Conservation (phyloP, 2,888 invertebrate genomes). For the Adelognathus sp. region DNA sequence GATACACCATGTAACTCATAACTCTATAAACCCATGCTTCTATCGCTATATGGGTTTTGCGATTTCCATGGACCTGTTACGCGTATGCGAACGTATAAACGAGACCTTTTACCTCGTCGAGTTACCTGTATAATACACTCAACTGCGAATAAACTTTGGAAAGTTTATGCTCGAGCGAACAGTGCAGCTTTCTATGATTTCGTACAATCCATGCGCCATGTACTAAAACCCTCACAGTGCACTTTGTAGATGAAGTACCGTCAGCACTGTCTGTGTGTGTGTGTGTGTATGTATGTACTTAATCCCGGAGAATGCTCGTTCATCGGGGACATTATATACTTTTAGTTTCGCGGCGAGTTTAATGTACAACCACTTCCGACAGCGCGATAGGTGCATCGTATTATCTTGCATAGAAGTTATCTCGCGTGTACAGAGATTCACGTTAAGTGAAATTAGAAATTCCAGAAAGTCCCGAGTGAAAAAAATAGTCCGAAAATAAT, state of each 20-base stretch:
- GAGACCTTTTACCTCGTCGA: neutral
- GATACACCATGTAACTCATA: neutral
- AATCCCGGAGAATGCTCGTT: constrained; percentile 38
- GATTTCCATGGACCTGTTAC: neutral
- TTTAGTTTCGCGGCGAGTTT: constrained; percentile 39
- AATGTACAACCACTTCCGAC: neutral
- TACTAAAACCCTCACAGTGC: constrained; percentile 7
- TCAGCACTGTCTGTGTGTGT: constrained; percentile 20
- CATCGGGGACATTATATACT: constrained; percentile 25
- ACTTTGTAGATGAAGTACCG: constrained; percentile 42
- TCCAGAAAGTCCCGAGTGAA: no score
- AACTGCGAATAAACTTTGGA: constrained; percentile 5
- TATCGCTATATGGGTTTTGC: neutral
- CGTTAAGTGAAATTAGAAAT: no score
- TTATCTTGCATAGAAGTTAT: neutral
- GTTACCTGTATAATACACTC: neutral
- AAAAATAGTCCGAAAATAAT: no score
- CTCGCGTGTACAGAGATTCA: neutral
- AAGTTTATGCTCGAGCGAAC: constrained; percentile 16
- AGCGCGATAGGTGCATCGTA: neutral
- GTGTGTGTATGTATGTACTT: no score
- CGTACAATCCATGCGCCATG: constrained; percentile 36
- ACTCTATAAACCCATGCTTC: neutral
- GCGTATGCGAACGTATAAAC: neutral
- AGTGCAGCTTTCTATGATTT: constrained; percentile 20